Evolutionary conservation across 2,797 vertebrate species (phyloP).

Genomic region (Tenualosa thibaudeaui): DNA sequence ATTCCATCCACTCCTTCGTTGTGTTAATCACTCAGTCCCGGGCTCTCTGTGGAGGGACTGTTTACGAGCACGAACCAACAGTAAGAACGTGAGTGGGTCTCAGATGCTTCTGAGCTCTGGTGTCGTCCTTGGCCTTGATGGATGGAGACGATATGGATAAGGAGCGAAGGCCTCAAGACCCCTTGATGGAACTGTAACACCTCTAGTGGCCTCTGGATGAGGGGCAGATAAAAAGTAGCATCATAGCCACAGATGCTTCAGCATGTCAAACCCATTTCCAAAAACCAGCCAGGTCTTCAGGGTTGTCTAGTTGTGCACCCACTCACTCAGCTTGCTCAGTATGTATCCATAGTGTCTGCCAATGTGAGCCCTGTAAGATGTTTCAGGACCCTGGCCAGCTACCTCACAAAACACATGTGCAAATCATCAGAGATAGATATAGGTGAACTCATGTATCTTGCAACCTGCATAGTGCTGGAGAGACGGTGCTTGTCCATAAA

Average conservation of each 20-base stretch:
- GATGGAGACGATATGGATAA: background rate
- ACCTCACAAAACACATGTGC: background rate
- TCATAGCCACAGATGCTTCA: background rate
- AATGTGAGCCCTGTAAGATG: background rate
- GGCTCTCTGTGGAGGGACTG: background rate
- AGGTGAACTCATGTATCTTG: background rate
- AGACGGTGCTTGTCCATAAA: background rate
- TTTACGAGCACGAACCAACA: background rate
- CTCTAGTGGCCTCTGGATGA: too few species aligned
- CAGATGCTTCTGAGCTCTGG: background rate
- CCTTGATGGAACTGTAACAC: background rate
- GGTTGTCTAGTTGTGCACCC: background rate
- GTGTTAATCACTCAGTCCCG: background rate
- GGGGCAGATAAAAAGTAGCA: background rate
- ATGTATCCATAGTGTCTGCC: background rate
- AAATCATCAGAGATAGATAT: background rate
- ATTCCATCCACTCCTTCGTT: background rate
- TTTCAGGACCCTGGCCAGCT: slow-evolving; percentile 5
- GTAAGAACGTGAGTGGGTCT: background rate
- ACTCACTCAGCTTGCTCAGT: background rate
- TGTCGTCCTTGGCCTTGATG: slow-evolving; percentile 10
- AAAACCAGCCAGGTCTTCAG: too few species aligned
- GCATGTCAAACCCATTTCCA: background rate
- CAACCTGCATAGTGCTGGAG: background rate
- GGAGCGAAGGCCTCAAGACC: background rate